phyloP scores from a whole-genome alignment of 2,888 invertebrate species.

The Phortica magna region DNA sequence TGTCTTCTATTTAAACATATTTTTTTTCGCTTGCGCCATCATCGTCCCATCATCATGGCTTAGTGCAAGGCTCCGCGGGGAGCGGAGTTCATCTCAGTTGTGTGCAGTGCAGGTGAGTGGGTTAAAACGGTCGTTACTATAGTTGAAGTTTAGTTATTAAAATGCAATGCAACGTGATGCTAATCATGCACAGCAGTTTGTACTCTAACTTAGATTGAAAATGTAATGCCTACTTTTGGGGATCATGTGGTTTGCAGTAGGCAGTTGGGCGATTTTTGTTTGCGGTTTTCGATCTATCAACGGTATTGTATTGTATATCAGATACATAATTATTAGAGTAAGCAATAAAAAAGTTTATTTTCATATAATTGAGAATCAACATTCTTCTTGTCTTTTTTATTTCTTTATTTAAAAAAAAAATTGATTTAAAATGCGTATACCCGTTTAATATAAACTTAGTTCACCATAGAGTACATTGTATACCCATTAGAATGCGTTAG shows the following conservation, averaged over 20 bases:
- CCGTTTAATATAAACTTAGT: too few species aligned
- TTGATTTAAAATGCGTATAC: too few species aligned
- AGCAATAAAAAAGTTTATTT: too few species aligned
- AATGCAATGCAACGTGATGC: constrained; percentile 18
- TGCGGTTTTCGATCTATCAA: too few species aligned
- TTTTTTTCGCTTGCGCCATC: constrained; percentile 43
- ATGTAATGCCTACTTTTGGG: constrained; percentile 12
- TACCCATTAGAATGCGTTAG: too few species aligned
- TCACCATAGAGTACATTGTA: too few species aligned
- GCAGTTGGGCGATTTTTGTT: background rate
- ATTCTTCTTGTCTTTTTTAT: too few species aligned
- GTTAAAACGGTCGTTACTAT: background rate
- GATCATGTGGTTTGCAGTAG: background rate
- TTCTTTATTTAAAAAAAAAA: too few species aligned
- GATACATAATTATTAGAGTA: too few species aligned
- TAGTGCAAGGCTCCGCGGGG: constrained; percentile 7
- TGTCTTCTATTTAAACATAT: background rate
- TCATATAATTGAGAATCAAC: too few species aligned
- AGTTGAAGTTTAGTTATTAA: constrained; percentile 10
- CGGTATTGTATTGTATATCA: too few species aligned
- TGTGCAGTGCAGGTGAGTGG: constrained; percentile 16
- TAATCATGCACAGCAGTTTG: background rate
- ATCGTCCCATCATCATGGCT: constrained; percentile 51
- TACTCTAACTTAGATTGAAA: background rate
- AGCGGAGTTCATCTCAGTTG: background rate